Evolutionary conservation across 2,797 vertebrate genomes (phyloP).

Genomic region (Pseudochromis fuscus): DNA sequence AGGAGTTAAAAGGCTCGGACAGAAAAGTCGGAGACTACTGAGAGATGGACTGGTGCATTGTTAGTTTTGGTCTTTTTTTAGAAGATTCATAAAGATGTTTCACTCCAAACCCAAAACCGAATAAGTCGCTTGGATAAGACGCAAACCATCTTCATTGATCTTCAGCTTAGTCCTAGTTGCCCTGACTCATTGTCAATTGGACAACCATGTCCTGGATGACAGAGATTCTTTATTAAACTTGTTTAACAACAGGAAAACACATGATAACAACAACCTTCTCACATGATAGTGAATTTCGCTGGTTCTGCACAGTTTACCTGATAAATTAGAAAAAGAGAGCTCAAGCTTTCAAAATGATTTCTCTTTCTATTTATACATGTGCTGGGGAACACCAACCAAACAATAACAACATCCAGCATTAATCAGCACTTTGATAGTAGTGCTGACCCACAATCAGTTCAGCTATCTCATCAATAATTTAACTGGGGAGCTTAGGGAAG

Average conservation of each 20-base stretch:
- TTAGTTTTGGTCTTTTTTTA: background rate
- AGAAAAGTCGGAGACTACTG: background rate
- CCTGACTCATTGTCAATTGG: too few species aligned
- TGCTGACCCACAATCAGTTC: background rate
- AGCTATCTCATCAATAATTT: background rate
- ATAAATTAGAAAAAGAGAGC: background rate
- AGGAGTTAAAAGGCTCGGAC: too few species aligned
- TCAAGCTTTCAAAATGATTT: background rate
- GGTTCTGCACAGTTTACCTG: background rate
- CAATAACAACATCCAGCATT: background rate
- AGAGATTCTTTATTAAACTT: too few species aligned
- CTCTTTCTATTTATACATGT: slow-evolving; percentile 1
- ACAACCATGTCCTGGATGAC: too few species aligned
- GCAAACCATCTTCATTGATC: too few species aligned
- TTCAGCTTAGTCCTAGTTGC: too few species aligned
- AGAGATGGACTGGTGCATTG: too few species aligned
- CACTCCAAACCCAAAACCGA: too few species aligned
- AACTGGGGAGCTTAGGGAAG: background rate
- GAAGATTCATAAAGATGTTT: too few species aligned
- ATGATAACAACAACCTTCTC: background rate
- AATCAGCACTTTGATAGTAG: background rate
- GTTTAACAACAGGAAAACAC: background rate
- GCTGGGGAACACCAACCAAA: background rate
- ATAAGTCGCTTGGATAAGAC: too few species aligned
- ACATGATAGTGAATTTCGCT: background rate